phyloP scores from a whole-genome alignment of 2,888 invertebrate genomes.

The Lucinisca nassula region DNA sequence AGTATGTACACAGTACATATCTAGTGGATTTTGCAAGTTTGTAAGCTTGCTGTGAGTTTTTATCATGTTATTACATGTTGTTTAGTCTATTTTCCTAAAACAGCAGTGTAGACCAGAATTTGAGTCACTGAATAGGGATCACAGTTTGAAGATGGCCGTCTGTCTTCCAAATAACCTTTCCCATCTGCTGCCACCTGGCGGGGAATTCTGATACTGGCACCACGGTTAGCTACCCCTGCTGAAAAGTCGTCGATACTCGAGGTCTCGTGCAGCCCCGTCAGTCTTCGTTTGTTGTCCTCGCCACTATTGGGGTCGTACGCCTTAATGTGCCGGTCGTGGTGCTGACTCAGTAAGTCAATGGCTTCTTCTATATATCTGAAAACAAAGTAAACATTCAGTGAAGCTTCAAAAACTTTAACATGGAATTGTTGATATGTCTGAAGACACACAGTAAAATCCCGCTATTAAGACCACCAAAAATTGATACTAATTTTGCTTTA shows the following conservation, averaged over 20 bases:
- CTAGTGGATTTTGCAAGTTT: too few species aligned
- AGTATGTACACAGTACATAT: too few species aligned
- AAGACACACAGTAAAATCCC: too few species aligned
- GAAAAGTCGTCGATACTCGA: conserved; percentile 99
- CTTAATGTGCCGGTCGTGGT: conserved; percentile 97
- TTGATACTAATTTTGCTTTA: too few species aligned
- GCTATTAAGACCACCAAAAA: too few species aligned
- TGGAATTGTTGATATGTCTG: too few species aligned
- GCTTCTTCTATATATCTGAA: conserved; percentile 97
- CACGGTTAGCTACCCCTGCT: conserved; percentile 96
- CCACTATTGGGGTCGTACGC: conserved; percentile 99
- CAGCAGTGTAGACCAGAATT: conserved; percentile 77
- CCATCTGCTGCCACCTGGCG: conserved; percentile 94
- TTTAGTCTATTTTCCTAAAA: conserved; percentile 71
- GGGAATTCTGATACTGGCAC: conserved; percentile 94
- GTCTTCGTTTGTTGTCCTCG: conserved; percentile 97
- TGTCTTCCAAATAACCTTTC: conserved; percentile 98
- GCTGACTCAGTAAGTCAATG: conserved; percentile 97
- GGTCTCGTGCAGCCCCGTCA: conserved; percentile 98
- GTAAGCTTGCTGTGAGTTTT: too few species aligned
- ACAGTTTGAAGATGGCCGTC: conserved; percentile 90
- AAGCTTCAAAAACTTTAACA: too few species aligned
- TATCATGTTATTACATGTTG: too few species aligned
- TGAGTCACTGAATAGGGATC: conserved; percentile 88
- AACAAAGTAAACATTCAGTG: conserved; percentile 67